Evolutionary conservation across 2,113 vertebrate genomes (phyloP).

Genomic region (Cottus gobio): DNA sequence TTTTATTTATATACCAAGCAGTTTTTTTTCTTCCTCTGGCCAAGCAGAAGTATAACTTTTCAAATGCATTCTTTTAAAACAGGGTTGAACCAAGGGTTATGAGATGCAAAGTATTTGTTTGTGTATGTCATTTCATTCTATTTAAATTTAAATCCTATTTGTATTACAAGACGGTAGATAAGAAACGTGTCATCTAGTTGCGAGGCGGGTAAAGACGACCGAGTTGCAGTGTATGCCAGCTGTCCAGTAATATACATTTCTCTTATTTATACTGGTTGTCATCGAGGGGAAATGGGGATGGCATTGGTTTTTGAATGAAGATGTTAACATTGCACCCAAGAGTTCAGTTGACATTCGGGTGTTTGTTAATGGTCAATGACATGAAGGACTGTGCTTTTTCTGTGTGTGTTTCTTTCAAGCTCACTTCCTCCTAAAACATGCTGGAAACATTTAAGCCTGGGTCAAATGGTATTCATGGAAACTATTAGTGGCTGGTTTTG

Average conservation of each 20-base stretch:
- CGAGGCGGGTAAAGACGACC: constrained; percentile 11
- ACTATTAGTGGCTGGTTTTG: not conserved
- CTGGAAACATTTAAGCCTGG: constrained; percentile 64
- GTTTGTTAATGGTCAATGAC: constrained; percentile 15
- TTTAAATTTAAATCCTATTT: constrained; percentile 74
- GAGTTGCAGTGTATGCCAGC: constrained; percentile 20
- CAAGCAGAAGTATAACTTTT: constrained; percentile 55
- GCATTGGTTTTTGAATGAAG: constrained; percentile 28
- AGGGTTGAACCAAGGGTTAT: constrained; percentile 73
- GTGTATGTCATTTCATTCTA: constrained; percentile 74
- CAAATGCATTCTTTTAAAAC: constrained; percentile 68
- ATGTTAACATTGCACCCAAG: not conserved
- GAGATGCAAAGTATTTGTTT: constrained; percentile 78
- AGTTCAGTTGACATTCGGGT: constrained; percentile 4
- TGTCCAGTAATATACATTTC: constrained; percentile 19
- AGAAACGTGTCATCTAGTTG: constrained; percentile 28
- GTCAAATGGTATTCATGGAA: constrained; percentile 27
- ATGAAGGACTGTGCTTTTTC: constrained; percentile 41
- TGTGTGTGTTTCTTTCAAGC: constrained; percentile 1
- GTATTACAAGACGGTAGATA: constrained; percentile 60
- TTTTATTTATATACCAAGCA: constrained; percentile 81
- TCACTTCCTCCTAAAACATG: constrained; percentile 46
- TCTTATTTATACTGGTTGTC: constrained; percentile 16
- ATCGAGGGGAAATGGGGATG: not conserved
- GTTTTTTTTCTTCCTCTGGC: constrained; percentile 30